phyloP scores from a whole-genome alignment of 2,113 vertebrate genomes.

The Lota lota region DNA sequence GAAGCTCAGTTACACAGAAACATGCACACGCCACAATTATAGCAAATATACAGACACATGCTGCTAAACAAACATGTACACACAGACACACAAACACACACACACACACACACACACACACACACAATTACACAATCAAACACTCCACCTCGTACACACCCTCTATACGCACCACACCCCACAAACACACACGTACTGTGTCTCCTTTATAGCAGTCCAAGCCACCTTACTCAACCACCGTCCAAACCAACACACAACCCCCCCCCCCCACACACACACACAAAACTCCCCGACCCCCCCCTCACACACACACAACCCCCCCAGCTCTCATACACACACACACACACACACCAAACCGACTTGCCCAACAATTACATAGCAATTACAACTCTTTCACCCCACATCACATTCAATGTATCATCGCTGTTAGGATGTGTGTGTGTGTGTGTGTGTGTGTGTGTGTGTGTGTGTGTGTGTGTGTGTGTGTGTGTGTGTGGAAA shows the following conservation, averaged over 20 bases:
- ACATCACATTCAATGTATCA: neutral
- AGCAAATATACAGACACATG: neutral
- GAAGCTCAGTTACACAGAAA: constrained; percentile 17
- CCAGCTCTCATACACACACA: neutral
- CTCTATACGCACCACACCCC: neutral
- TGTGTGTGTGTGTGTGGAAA: constrained; percentile 54
- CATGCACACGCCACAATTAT: neutral
- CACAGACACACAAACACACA: constrained; percentile 23
- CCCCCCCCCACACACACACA: neutral
- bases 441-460: constrained; percentile 7
- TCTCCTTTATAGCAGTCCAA: too few species aligned
- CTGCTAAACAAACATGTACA: constrained; percentile 22
- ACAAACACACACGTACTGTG: too few species aligned
- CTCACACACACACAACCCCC: neutral
- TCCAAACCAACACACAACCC: too few species aligned
- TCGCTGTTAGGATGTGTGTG: neutral
- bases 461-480: constrained; percentile 9
- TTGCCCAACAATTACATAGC: neutral
- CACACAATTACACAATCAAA: neutral
- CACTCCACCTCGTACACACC: neutral
- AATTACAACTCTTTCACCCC: neutral
- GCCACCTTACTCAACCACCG: too few species aligned
- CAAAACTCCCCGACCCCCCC: neutral
- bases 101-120: neutral
- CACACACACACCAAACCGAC: neutral